Percentiles rank a stretch among this genome's conserved stretches.
Conservation (phyloP, 2,797 vertebrate genomes). For the Psittacula echo region DNA sequence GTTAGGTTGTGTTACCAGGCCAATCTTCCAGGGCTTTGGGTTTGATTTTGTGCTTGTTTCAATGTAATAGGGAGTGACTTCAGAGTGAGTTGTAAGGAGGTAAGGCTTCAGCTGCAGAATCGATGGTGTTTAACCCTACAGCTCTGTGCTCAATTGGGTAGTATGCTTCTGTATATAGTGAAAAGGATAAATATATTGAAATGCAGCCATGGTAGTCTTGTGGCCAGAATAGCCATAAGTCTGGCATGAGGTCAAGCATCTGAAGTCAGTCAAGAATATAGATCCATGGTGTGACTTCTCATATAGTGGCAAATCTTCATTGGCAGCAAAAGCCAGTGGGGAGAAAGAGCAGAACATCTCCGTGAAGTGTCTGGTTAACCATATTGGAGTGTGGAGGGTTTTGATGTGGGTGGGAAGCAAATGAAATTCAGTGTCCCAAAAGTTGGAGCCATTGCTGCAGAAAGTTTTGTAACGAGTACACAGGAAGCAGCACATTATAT, state of each 20-base stretch:
- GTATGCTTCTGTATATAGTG: neutral
- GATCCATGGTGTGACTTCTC: neutral
- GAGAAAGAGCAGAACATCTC: neutral
- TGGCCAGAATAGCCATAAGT: neutral
- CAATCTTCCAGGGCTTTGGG: neutral
- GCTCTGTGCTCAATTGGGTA: neutral
- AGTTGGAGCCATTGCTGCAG: conserved; percentile 21
- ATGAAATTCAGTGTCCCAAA: neutral
- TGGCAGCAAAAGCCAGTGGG: neutral
- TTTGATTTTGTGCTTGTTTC: neutral
- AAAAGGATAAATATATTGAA: conserved; percentile 10
- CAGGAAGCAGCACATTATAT: neutral
- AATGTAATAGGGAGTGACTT: neutral
- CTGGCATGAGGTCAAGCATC: neutral
- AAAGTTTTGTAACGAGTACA: conserved; percentile 40
- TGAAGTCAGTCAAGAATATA: neutral
- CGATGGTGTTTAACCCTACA: neutral
- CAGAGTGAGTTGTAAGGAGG: neutral
- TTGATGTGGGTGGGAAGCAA: conserved; percentile 3
- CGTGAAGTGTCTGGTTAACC: neutral
- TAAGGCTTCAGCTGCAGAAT: neutral
- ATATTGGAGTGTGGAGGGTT: neutral
- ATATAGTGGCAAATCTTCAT: fast-evolving
- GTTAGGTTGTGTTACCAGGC: neutral
- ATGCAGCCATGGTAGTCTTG: neutral